Conservation (phyloP, 2,113 vertebrate genomes). For the Arothron firmamentum region DNA sequence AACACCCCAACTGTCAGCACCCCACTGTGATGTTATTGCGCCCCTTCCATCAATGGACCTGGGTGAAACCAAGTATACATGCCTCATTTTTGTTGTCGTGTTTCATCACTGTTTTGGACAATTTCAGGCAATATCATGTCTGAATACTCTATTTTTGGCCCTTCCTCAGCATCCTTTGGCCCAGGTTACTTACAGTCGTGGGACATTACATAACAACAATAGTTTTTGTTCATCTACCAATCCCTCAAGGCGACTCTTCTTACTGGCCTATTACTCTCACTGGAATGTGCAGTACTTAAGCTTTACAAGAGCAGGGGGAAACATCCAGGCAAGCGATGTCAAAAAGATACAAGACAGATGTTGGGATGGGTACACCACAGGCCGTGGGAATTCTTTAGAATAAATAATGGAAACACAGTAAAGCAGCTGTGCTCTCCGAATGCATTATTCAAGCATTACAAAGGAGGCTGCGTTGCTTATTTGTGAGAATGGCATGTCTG, state of each 20-base stretch:
- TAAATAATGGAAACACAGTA: conserved; percentile 44
- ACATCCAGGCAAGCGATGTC: conserved; percentile 26
- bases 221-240: conserved; percentile 20
- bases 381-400: conserved; percentile 36
- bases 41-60: no score
- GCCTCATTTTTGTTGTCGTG: no score
- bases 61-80: no score
- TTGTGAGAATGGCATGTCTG: conserved; percentile 19
- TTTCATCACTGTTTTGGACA: no score
- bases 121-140: background rate
- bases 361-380: conserved; percentile 16
- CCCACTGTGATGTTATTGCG: no score
- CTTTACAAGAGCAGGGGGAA: conserved; percentile 12
- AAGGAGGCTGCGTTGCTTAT: conserved; percentile 19
- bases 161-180: background rate
- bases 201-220: conserved; percentile 22
- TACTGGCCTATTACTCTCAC: conserved; percentile 9
- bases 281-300: conserved; percentile 29
- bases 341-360: conserved; percentile 26
- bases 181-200: conserved; percentile 2
- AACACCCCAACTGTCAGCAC: no score
- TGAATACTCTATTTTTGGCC: background rate
- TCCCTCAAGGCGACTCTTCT: conserved; percentile 17
- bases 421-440: conserved; percentile 36
- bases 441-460: conserved; percentile 47